phyloP scores from a whole-genome alignment of 2,113 vertebrate genomes.

The Paradoxurus hermaphroditus region DNA sequence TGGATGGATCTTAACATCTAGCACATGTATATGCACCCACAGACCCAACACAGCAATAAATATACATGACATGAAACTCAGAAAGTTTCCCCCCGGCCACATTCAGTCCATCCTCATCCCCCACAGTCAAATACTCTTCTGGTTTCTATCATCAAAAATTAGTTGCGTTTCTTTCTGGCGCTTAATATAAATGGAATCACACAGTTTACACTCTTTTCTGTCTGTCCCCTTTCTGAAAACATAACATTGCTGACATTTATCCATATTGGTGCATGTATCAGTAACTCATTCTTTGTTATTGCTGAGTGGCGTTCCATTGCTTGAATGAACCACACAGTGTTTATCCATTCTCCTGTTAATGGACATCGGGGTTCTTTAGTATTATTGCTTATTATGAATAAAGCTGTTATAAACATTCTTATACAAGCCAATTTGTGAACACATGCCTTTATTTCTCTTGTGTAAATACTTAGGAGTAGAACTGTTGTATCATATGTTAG shows the following conservation, averaged over 20 bases:
- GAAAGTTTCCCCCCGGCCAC: background rate
- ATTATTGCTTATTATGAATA: background rate
- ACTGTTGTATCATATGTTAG: background rate
- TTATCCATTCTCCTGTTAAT: background rate
- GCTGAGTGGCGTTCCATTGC: background rate
- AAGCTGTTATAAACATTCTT: background rate
- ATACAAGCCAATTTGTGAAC: background rate
- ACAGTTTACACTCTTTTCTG: background rate
- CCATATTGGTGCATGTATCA: background rate
- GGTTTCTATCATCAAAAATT: background rate
- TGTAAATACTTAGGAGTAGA: background rate
- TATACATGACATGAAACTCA: background rate
- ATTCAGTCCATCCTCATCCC: background rate
- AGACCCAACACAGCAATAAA: background rate
- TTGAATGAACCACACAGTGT: background rate
- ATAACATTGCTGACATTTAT: background rate
- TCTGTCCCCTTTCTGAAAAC: background rate
- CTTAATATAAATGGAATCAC: background rate
- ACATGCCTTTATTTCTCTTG: background rate
- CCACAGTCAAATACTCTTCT: background rate
- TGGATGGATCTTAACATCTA: background rate
- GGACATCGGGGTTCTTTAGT: background rate
- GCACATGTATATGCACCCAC: background rate
- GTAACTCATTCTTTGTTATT: background rate
- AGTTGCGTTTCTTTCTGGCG: background rate